Conservation (phyloP, 1,140 invertebrate genomes). For the Calliphora vicina region DNA sequence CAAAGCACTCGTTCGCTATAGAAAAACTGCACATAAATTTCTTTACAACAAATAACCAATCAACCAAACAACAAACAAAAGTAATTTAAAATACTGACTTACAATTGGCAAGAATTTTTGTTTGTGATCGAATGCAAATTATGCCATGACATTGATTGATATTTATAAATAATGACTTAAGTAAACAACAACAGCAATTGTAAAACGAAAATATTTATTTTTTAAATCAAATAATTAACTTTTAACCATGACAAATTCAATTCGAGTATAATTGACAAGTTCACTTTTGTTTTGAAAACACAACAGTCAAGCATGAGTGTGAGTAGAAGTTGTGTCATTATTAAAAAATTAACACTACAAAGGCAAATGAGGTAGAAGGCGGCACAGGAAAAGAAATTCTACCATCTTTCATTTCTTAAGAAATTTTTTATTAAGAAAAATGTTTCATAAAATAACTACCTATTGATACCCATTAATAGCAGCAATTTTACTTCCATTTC, state of each 20-base stretch:
- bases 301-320: neutral
- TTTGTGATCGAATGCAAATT: conserved; percentile 23
- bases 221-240: neutral
- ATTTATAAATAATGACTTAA: conserved; percentile 26
- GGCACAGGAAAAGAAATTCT: no score
- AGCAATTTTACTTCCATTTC: no score
- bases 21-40: no score
- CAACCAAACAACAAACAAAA: no score
- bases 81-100: neutral
- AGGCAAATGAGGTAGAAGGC: neutral
- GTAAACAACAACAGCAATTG: conserved; percentile 6
- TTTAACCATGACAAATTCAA: conserved; percentile 19
- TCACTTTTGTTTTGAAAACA: neutral
- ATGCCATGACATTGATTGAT: conserved; percentile 32
- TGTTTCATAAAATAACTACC: no score
- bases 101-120: neutral
- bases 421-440: no score
- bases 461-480: no score
- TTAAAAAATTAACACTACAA: neutral
- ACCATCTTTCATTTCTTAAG: no score
- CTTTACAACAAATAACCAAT: no score
- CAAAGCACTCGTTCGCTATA: no score
- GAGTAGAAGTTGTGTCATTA: neutral
- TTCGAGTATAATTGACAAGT: conserved; percentile 22
- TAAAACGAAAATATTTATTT: neutral